phyloP scores from a whole-genome alignment of 2,888 invertebrate genomes.

The Limnephilus auricula region DNA sequence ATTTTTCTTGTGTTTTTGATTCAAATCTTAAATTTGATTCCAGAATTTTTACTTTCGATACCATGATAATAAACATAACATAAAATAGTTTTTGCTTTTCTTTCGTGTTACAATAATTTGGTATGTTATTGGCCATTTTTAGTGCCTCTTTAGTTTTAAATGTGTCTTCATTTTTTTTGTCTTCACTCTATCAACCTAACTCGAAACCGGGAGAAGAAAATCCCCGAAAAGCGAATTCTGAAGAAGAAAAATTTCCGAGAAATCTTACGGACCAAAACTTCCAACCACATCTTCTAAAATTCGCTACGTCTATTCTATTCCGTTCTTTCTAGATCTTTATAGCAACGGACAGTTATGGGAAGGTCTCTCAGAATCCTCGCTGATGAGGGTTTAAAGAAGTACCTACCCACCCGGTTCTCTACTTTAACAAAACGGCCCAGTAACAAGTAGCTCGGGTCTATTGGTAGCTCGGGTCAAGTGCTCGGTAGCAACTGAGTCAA shows the following conservation, averaged over 20 bases:
- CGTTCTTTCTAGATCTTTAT: neutral
- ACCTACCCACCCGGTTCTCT: neutral
- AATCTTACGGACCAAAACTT: neutral
- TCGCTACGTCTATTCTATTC: conserved; percentile 2
- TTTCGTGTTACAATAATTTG: no score
- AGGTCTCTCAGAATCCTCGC: neutral
- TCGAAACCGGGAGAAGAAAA: neutral
- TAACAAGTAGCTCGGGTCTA: neutral
- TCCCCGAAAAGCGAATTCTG: neutral
- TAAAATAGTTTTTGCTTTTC: no score
- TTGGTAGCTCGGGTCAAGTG: neutral
- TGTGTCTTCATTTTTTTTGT: neutral
- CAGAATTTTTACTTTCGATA: neutral
- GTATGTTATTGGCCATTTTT: neutral
- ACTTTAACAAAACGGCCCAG: neutral
- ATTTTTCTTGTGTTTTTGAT: neutral
- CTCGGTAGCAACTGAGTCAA: neutral
- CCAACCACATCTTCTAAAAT: neutral
- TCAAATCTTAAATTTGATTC: neutral
- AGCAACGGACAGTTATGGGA: neutral
- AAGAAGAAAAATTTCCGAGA: neutral
- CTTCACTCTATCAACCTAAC: neutral
- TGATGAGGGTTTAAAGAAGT: neutral
- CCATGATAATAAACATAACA: neutral
- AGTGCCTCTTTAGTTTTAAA: neutral